Evolutionary conservation across 1,140 invertebrate genomes (phyloP).

Genomic region (Eueides isabella): DNA sequence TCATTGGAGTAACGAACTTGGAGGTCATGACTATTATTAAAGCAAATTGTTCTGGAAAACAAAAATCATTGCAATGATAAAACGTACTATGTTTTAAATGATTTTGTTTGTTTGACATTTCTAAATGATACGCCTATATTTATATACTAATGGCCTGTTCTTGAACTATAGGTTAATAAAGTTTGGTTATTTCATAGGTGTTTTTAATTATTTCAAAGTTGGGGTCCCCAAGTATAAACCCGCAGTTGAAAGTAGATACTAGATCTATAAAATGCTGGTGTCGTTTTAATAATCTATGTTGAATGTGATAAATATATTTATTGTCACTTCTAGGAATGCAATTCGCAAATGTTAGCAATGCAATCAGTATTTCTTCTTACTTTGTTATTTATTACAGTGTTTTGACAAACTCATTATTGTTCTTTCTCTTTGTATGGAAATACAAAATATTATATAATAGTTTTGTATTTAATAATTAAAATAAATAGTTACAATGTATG

Average conservation of each 20-base stretch:
- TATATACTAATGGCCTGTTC: too few species aligned
- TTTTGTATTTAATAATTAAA: too few species aligned
- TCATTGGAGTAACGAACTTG: neutral
- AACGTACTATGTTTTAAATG: neutral
- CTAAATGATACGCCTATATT: neutral
- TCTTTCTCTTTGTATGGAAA: neutral
- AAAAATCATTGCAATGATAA: neutral
- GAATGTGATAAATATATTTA: neutral
- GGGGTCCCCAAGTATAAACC: too few species aligned
- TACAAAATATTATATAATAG: too few species aligned
- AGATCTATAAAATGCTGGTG: neutral
- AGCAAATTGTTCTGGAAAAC: constrained; percentile 9
- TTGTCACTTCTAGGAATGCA: neutral
- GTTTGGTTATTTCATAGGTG: too few species aligned
- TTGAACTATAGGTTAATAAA: too few species aligned
- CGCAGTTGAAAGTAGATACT: too few species aligned
- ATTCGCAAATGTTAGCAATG: neutral
- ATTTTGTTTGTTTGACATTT: neutral
- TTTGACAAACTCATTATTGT: neutral
- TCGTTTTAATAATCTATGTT: neutral
- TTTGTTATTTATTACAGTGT: neutral
- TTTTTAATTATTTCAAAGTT: too few species aligned
- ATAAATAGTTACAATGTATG: too few species aligned
- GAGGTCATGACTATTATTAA: constrained; percentile 5
- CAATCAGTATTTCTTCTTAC: neutral